A percentile compares a stretch with the other conserved stretches of the same genome.
These are phyloP conservation scores for Seira sanloemensis DNA, from an alignment of 2,888 invertebrate species.

Conservation along the genomic window DNA sequence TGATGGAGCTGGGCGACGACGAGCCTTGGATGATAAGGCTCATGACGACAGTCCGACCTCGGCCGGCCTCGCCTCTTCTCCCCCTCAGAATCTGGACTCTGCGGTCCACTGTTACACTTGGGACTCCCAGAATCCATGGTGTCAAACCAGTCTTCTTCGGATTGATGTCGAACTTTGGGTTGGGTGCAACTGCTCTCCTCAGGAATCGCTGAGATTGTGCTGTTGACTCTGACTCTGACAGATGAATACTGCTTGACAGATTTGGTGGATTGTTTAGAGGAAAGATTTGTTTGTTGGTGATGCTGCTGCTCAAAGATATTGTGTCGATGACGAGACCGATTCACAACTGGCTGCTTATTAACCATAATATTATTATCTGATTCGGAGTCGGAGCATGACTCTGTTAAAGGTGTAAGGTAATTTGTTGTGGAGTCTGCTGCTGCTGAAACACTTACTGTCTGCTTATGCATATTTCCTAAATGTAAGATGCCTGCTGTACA, in stretches of 20 bases:
- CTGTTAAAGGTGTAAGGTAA: constrained; percentile 51
- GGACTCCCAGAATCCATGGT: constrained; percentile 63
- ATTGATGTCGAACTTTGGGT: constrained; percentile 18
- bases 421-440: constrained; percentile 59
- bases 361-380: constrained; percentile 58
- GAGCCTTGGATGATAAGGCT: constrained; percentile 83
- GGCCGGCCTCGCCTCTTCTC: constrained; percentile 82
- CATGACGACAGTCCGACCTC: constrained; percentile 82
- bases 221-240: constrained; percentile 53
- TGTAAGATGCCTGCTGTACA: background rate
- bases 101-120: constrained; percentile 70
- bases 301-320: constrained; percentile 13
- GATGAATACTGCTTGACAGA: constrained; percentile 55
- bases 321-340: constrained; percentile 30
- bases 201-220: constrained; percentile 32
- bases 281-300: constrained; percentile 36
- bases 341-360: constrained; percentile 53
- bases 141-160: constrained; percentile 57
- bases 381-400: constrained; percentile 50
- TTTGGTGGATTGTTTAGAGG: constrained; percentile 52
- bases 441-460: constrained; percentile 48
- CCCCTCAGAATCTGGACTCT: constrained; percentile 72
- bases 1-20: constrained; percentile 82
- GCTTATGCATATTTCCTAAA: constrained; percentile 51
- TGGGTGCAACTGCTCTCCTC: constrained; percentile 12